phyloP scores from a whole-genome alignment of 92 coral and sea anemone genomes.

The Plumapathes pennacea region DNA sequence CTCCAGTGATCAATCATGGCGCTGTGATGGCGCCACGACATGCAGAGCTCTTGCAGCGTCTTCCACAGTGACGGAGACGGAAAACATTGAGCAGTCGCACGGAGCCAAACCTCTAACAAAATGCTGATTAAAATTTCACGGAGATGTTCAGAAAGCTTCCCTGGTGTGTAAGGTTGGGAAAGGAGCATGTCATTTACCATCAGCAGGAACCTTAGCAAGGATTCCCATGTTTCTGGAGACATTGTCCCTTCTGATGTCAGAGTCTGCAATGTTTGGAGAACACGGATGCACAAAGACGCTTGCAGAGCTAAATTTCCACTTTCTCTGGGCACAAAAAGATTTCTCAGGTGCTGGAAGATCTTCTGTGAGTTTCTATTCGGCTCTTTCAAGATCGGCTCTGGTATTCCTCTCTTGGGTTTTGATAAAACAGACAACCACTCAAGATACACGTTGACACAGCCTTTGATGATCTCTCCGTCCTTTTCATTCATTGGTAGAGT shows the following conservation, averaged over 20 bases:
- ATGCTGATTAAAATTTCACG: slow-evolving; percentile 77
- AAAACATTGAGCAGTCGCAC: slow-evolving; percentile 79
- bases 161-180: slow-evolving; percentile 86
- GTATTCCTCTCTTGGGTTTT: slow-evolving; percentile 75
- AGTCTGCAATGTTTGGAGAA: slow-evolving; percentile 74
- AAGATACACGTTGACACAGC: slow-evolving; percentile 82
- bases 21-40: slow-evolving; percentile 93
- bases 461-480: slow-evolving; percentile 91
- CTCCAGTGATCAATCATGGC: slow-evolving; percentile 93
- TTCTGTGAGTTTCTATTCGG: slow-evolving; percentile 75
- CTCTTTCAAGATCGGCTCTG: slow-evolving; percentile 67
- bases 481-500: slow-evolving; percentile 86
- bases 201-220: slow-evolving; percentile 77
- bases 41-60: slow-evolving; percentile 90
- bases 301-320: slow-evolving; percentile 91
- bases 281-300: slow-evolving; percentile 86
- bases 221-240: slow-evolving; percentile 82
- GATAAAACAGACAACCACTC: slow-evolving; percentile 84
- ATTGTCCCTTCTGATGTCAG: slow-evolving; percentile 57
- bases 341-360: slow-evolving; percentile 89
- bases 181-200: slow-evolving; percentile 76
- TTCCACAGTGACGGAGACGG: slow-evolving; percentile 98
- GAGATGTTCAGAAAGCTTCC: slow-evolving; percentile 89
- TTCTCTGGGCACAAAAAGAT: slow-evolving; percentile 74
- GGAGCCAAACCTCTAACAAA: slow-evolving; percentile 90